Evolutionary conservation across 2,888 invertebrate genomes (phyloP), one percentile per base, ranked within the genome.

Genomic region (Ctena decussata): DNA sequence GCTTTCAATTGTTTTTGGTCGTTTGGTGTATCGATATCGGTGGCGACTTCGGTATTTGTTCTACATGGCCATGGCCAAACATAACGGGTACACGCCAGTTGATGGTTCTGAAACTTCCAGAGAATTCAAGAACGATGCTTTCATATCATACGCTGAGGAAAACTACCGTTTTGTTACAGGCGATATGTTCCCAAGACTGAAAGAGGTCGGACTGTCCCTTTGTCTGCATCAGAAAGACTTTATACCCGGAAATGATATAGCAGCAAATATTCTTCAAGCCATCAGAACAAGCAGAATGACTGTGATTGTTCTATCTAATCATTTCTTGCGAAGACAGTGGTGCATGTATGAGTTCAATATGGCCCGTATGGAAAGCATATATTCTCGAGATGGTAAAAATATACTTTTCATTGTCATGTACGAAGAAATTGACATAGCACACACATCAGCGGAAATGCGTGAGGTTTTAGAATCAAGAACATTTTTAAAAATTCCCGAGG

Each of bases 281-380:
- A 89, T 92, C 0, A 39, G 80, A 49, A 81, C 73, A 24, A 92
- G 93, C 65, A 85, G 82, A 65, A 91, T 90, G 60, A 91, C 90
- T 0, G 75, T 93, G 5, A 82, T 87, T 57, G 27, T 93, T 12
- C 35, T 93, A 12, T 86, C 90, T 5, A 69, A 74, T n/a, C 75
- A 53, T 15, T 93, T 90, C 73, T 27, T 91, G 8, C n/a, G 72
- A 11, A 91, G 91, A 57, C 74, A 87, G 21, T 91, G 86, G 84
- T 92, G 92, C 75, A 77, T 90, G 74, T 91, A 89, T 60, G 93
- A 93, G 77, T 88, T 92, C 30, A 84, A 90, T 27, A 91, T 90
- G 82, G 91, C 92, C 0, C 41, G 85, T 65, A 86, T 90, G 89
- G 91, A 91, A 69, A 85, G 86, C 74, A 85, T 88, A 15, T 88